phyloP scores from a whole-genome alignment of 2,888 invertebrate species.

The Synergus laeviventris region DNA sequence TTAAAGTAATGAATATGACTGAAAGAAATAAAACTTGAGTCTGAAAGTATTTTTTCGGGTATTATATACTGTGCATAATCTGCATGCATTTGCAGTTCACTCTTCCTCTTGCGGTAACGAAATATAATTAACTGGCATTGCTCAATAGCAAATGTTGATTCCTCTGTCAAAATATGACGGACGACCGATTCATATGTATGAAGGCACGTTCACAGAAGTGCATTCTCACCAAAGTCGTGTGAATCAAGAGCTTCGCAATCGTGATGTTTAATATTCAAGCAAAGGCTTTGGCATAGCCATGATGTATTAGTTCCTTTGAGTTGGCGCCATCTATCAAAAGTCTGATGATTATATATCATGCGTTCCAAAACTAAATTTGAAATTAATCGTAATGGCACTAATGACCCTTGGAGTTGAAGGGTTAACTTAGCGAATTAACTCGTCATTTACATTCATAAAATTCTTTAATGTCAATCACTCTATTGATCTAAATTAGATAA shows the following conservation, averaged over 20 bases:
- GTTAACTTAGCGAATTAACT: constrained; percentile 24
- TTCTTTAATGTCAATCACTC: constrained; percentile 12
- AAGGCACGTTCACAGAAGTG: constrained; percentile 40
- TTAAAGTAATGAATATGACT: not conserved
- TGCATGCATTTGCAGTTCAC: not conserved
- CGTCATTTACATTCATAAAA: not conserved
- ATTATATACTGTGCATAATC: not conserved
- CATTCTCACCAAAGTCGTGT: constrained; percentile 37
- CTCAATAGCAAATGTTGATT: constrained; percentile 24
- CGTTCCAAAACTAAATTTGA: constrained; percentile 24
- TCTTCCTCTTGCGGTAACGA: constrained; percentile 4
- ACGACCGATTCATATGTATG: constrained; percentile 57
- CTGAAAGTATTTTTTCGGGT: not conserved
- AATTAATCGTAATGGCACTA: constrained; percentile 25
- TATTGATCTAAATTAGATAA: constrained; percentile 5
- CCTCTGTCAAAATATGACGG: constrained; percentile 54
- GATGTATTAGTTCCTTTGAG: constrained; percentile 37
- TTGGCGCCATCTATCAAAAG: constrained; percentile 12
- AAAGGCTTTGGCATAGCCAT: constrained; percentile 20
- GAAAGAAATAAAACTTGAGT: not conserved
- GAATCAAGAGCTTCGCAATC: constrained; percentile 31
- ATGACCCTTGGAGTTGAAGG: not conserved
- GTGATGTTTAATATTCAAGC: constrained; percentile 33
- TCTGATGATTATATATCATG: not conserved
- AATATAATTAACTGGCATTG: constrained; percentile 52